Percentiles rank a stretch among this genome's conserved stretches.
phyloP scores from a whole-genome alignment of 2,888 invertebrate genomes.

The Meiosimyza platycephala region DNA sequence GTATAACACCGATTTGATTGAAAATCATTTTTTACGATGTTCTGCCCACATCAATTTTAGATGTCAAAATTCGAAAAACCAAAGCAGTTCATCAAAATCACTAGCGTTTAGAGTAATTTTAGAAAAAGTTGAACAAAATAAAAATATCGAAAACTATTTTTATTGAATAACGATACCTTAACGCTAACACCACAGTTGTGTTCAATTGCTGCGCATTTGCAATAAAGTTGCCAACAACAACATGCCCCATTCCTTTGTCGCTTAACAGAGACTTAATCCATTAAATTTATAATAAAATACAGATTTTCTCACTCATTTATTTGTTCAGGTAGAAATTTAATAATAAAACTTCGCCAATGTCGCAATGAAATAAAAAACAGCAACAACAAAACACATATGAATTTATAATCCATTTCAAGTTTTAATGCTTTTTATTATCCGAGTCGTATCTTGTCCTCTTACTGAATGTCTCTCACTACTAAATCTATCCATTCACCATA shows the following conservation, averaged over 20 bases:
- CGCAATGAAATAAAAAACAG: not conserved
- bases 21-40: too few relatives aligned
- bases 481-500: not conserved
- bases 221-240: not conserved
- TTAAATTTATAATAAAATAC: conserved; percentile 23
- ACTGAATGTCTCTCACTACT: not conserved
- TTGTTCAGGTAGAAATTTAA: not conserved
- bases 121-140: too few relatives aligned
- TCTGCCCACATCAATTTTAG: too few relatives aligned
- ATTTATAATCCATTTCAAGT: conserved; percentile 7
- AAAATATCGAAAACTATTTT: too few relatives aligned
- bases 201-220: conserved; percentile 10
- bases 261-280: conserved; percentile 17
- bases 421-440: conserved; percentile 13
- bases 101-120: too few relatives aligned
- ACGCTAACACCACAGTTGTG: not conserved
- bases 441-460: not conserved
- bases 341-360: conserved; percentile 5
- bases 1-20: too few relatives aligned
- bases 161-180: too few relatives aligned
- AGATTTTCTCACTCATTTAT: conserved; percentile 18
- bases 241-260: not conserved
- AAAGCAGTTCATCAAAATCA: too few relatives aligned
- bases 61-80: too few relatives aligned
- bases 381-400: not conserved